Conservation (phyloP, 1,140 invertebrate genomes). For the Trichonephila clavipes region DNA sequence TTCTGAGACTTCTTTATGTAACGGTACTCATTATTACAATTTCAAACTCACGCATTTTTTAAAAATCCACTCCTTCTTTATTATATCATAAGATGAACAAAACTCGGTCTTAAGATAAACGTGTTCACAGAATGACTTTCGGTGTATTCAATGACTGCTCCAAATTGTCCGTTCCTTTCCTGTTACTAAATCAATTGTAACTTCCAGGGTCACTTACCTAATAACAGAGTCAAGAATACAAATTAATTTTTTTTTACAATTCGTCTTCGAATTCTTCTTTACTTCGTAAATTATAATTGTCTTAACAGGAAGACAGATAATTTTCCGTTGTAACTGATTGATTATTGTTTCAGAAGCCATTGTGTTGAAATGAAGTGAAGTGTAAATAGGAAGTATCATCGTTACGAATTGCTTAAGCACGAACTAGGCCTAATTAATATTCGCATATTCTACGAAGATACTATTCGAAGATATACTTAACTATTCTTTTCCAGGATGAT, state of each 20-base stretch:
- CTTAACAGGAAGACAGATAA: background rate
- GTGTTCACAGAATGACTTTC: background rate
- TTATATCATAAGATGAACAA: background rate
- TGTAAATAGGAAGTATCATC: too few relatives aligned
- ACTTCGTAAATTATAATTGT: background rate
- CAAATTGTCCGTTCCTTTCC: background rate
- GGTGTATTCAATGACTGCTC: constrained; percentile 6
- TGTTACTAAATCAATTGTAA: background rate
- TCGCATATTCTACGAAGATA: too few relatives aligned
- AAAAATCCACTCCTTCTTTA: background rate
- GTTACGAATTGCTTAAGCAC: too few relatives aligned
- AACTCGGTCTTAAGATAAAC: background rate
- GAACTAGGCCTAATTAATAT: too few relatives aligned
- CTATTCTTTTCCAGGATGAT: too few relatives aligned
- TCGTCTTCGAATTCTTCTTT: background rate
- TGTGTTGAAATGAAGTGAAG: too few relatives aligned
- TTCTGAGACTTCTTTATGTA: background rate
- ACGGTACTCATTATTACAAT: background rate
- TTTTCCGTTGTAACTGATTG: too few relatives aligned
- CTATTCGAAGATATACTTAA: too few relatives aligned
- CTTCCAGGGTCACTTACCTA: constrained; percentile 22
- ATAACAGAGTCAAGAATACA: background rate
- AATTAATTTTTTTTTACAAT: background rate
- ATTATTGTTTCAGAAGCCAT: too few relatives aligned
- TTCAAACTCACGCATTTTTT: background rate